Percentiles rank a stretch among this genome's conserved stretches.
Conservation (phyloP, 2,113 vertebrate species). For the Chamaea fasciata region DNA sequence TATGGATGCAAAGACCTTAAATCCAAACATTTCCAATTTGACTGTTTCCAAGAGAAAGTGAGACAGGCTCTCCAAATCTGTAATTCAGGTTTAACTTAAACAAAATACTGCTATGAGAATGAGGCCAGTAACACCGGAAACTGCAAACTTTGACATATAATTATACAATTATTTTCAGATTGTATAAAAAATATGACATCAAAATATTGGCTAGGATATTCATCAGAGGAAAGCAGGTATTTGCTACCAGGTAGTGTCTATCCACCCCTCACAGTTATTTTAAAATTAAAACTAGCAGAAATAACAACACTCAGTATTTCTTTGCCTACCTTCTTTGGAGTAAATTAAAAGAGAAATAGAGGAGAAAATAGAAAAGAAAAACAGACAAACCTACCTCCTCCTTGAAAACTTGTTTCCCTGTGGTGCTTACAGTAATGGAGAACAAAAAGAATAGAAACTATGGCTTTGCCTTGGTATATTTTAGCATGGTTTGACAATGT, state of each 20-base stretch:
- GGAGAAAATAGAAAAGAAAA: neutral
- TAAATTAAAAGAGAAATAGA: neutral
- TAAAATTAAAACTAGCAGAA: neutral
- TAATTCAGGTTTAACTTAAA: neutral
- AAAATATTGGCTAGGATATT: neutral
- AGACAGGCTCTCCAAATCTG: neutral
- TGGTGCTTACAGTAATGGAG: neutral
- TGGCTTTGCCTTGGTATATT: neutral
- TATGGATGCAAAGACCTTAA: neutral
- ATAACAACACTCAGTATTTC: neutral
- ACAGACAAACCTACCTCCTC: neutral
- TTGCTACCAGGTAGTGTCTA: neutral
- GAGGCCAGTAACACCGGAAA: neutral
- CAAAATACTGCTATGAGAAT: neutral
- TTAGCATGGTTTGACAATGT: neutral
- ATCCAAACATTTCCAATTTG: neutral
- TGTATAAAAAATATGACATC: neutral
- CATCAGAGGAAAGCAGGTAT: neutral
- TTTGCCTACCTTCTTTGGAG: neutral
- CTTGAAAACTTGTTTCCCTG: neutral
- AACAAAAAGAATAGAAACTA: neutral
- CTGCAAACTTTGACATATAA: neutral
- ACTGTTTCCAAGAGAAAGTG: neutral
- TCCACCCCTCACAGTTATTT: neutral
- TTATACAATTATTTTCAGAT: neutral